Conservation (phyloP, 2,113 vertebrate species). For the Otocyon megalotis region DNA sequence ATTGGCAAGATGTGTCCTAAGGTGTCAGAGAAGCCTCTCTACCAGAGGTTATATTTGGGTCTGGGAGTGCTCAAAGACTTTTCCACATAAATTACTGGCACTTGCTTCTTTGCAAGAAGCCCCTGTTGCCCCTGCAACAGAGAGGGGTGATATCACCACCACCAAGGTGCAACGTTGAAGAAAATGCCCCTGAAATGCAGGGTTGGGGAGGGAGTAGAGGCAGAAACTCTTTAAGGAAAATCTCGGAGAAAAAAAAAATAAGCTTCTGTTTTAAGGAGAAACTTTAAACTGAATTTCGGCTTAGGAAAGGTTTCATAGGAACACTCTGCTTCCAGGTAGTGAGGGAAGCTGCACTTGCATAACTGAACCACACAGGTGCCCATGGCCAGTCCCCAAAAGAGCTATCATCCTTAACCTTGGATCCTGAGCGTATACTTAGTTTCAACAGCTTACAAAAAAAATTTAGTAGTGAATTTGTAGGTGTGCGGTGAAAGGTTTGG, state of each 20-base stretch:
- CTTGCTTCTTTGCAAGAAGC: neutral
- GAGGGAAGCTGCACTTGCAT: neutral
- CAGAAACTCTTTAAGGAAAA: constrained; percentile 57
- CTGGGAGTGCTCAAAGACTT: neutral
- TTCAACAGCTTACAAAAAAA: constrained; percentile 49
- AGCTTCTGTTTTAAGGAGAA: constrained; percentile 61
- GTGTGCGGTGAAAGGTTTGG: neutral
- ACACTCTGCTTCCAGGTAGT: neutral
- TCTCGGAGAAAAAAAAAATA: neutral
- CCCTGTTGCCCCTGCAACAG: neutral
- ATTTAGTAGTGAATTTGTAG: constrained; percentile 7
- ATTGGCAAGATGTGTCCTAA: neutral
- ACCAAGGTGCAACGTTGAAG: constrained; percentile 70
- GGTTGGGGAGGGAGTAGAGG: neutral
- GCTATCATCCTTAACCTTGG: neutral
- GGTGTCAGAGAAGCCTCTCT: neutral
- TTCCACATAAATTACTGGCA: neutral
- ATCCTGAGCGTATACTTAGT: constrained; percentile 46
- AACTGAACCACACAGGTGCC: neutral
- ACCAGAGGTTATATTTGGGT: neutral
- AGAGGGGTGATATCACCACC: constrained; percentile 47
- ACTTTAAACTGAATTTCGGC: constrained; percentile 61
- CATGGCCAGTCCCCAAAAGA: neutral
- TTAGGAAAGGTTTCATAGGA: neutral
- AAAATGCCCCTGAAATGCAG: constrained; percentile 72